These are phyloP conservation scores for Eptesicus fuscus DNA, from an alignment of 2,113 vertebrate genomes.

Conservation along the genomic window DNA sequence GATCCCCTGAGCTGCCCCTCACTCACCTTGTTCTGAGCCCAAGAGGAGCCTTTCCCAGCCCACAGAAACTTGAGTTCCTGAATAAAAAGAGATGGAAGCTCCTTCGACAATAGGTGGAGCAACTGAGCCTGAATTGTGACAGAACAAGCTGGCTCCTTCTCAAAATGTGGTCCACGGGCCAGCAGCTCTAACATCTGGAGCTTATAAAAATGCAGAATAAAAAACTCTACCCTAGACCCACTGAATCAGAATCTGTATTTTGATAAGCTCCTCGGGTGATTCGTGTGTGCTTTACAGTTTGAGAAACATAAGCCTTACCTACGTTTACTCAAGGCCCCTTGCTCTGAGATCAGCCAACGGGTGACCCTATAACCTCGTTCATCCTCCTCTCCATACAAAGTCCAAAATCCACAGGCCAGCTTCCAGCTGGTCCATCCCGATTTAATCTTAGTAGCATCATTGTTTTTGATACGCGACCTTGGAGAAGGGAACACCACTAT, in stretches of 20 bases:
- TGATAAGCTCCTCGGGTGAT: neutral
- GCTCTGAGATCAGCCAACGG: neutral
- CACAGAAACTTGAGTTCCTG: neutral
- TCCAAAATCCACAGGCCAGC: neutral
- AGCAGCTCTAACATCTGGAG: neutral
- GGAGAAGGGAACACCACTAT: neutral
- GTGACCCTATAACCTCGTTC: neutral
- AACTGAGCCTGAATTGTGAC: neutral
- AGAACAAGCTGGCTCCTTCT: neutral
- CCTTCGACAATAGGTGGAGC: neutral
- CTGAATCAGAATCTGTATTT: neutral
- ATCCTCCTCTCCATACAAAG: neutral
- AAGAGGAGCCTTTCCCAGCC: neutral
- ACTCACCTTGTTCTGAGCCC: neutral
- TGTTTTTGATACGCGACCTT: neutral
- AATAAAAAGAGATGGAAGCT: neutral
- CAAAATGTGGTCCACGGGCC: neutral
- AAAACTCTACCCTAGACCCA: neutral
- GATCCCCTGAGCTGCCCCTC: neutral
- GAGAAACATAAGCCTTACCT: neutral
- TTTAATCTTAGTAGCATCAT: neutral
- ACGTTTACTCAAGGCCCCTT: neutral
- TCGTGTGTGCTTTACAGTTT: neutral
- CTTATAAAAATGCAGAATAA: neutral
- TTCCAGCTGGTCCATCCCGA: neutral